A percentile compares a stretch with the other conserved stretches of the same genome.
phyloP scores from a whole-genome alignment of 2,797 vertebrate genomes.

The Gymnodraco acuticeps region DNA sequence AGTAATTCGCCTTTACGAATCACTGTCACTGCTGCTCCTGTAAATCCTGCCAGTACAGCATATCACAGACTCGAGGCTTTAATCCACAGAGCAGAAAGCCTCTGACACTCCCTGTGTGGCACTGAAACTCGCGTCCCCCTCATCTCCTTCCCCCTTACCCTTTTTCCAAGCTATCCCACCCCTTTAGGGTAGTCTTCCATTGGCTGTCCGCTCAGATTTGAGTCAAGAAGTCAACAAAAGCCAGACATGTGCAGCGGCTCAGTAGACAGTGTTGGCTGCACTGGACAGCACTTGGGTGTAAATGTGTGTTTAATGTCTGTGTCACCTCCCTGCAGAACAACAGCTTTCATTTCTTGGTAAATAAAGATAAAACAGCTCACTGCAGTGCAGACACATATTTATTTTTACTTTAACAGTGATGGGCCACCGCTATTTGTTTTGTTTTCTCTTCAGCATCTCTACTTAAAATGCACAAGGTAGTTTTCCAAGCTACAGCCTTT shows the following conservation, averaged over 20 bases:
- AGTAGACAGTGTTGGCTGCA: conserved; percentile 9
- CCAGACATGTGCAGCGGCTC: conserved; percentile 40
- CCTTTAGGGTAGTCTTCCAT: conserved; percentile 63
- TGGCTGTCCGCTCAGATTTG: conserved; percentile 72
- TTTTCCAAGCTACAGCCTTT: conserved; percentile 8
- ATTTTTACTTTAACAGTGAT: conserved; percentile 51
- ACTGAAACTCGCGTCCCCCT: conserved; percentile 31
- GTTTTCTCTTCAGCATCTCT: conserved; percentile 25
- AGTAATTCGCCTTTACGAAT: conserved; percentile 59
- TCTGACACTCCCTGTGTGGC: conserved; percentile 41
- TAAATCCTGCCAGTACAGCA: conserved; percentile 50
- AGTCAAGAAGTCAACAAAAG: conserved; percentile 59
- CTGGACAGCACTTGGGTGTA: conserved; percentile 8
- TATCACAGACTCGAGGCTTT: conserved; percentile 61
- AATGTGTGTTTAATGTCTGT: conserved; percentile 30
- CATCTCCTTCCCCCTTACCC: conserved; percentile 10
- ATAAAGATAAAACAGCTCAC: conserved; percentile 36
- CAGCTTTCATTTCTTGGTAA: conserved; percentile 25
- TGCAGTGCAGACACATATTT: conserved; percentile 31
- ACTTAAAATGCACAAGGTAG: conserved; percentile 39
- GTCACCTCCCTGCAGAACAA: conserved; percentile 33
- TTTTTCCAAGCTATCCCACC: conserved; percentile 52
- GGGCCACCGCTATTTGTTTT: conserved; percentile 29
- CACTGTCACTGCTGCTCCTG: conserved; percentile 58
- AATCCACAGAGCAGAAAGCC: conserved; percentile 60